Evolutionary conservation across 2,888 invertebrate genomes (phyloP).

Genomic region (Epiblema foenella): DNA sequence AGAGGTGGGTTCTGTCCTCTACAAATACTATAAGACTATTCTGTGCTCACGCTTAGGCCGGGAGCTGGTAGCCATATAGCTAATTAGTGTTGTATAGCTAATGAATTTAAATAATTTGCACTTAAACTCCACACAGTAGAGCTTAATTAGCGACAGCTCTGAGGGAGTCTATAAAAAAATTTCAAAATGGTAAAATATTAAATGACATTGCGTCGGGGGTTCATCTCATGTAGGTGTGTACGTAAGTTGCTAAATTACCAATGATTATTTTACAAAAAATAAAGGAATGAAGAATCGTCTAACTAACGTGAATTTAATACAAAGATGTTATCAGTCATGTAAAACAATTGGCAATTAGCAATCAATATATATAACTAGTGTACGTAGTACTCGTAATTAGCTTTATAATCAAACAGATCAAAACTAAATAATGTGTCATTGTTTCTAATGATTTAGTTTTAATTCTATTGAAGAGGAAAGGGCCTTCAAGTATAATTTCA

Average conservation of each 20-base stretch:
- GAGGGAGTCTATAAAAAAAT: not conserved
- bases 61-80: conserved; percentile 11
- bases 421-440: too few species aligned
- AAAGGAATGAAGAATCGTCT: not conserved
- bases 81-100: not conserved
- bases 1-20: too few species aligned
- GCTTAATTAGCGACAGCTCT: not conserved
- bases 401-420: too few species aligned
- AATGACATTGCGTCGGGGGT: not conserved
- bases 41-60: too few species aligned
- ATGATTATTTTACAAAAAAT: not conserved
- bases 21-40: too few species aligned
- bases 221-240: too few species aligned
- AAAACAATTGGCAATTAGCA: too few species aligned
- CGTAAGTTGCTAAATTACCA: not conserved
- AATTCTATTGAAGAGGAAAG: not conserved
- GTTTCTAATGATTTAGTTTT: too few species aligned
- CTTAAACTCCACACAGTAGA: not conserved
- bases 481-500: not conserved
- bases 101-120: not conserved
- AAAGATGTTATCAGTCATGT: not conserved
- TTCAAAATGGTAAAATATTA: not conserved
- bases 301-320: not conserved
- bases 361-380: too few species aligned
- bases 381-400: too few species aligned